These are phyloP conservation scores for Trachelus troglodyta DNA, from an alignment of 2,888 invertebrate species.

Conservation along the genomic window DNA sequence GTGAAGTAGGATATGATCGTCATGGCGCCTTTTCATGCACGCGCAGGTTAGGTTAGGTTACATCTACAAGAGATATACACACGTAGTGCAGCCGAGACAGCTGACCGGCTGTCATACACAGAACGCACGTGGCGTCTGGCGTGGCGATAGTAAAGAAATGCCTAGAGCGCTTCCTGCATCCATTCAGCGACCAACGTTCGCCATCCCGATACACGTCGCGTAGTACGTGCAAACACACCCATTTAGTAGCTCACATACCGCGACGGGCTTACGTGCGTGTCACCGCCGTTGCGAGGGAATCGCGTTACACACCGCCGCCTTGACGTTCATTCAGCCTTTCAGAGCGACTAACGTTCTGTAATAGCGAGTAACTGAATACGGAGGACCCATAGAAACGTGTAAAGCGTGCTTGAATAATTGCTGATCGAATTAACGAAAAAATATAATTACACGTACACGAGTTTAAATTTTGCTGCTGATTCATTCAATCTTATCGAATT, in stretches of 20 bases:
- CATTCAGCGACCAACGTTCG: background rate
- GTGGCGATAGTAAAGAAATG: background rate
- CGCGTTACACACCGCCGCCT: background rate
- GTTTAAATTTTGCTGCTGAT: background rate
- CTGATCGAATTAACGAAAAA: background rate
- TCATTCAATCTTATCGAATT: background rate
- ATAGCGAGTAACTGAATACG: background rate
- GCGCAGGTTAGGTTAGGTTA: background rate
- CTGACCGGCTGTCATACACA: background rate
- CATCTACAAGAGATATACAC: background rate
- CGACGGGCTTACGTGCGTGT: background rate
- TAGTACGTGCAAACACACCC: constrained; percentile 5
- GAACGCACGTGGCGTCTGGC: background rate
- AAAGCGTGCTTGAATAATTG: background rate
- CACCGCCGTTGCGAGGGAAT: background rate
- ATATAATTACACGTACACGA: background rate
- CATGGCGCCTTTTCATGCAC: background rate
- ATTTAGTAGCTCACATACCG: constrained; percentile 10
- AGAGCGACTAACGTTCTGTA: background rate
- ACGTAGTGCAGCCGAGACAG: background rate
- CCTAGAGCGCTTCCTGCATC: background rate
- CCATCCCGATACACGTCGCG: background rate
- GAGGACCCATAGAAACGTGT: background rate
- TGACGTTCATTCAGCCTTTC: background rate
- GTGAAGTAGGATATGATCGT: background rate